Evolutionary conservation across 2,797 vertebrate genomes (phyloP).

Genomic region (Sciurus carolinensis): DNA sequence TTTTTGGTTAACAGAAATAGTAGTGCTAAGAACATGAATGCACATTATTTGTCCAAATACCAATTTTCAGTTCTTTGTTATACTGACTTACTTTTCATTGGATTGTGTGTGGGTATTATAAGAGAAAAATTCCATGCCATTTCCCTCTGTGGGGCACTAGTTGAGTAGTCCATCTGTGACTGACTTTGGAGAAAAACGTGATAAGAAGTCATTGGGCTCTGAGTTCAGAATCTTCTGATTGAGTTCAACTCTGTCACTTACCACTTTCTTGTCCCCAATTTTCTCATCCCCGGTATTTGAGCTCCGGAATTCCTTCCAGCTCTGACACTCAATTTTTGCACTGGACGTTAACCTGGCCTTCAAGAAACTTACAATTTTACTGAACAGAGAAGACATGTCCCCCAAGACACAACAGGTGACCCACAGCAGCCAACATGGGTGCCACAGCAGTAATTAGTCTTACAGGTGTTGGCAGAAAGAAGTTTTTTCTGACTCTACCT

Average conservation of each 20-base stretch:
- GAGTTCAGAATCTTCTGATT: neutral
- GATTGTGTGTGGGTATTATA: neutral
- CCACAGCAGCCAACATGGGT: neutral
- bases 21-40: neutral
- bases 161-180: neutral
- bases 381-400: neutral
- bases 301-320: neutral
- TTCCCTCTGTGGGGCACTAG: neutral
- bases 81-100: constrained; percentile 1
- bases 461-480: neutral
- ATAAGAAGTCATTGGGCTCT: neutral
- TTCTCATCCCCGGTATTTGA: constrained; percentile 39
- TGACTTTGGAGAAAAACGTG: neutral
- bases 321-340: constrained; percentile 14
- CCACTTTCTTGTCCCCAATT: neutral
- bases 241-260: constrained; percentile 4
- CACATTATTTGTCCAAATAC: neutral
- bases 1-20: neutral
- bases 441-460: neutral
- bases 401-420: neutral
- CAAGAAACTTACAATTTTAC: constrained; percentile 38
- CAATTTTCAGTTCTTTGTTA: constrained; percentile 23
- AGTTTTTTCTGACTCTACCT: constrained; percentile 42
- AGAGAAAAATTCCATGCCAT: constrained; percentile 1
- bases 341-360: neutral